These are phyloP conservation scores for Drosophila bifasciata DNA, from an alignment of 1,140 invertebrate genomes.

Conservation along the genomic window DNA sequence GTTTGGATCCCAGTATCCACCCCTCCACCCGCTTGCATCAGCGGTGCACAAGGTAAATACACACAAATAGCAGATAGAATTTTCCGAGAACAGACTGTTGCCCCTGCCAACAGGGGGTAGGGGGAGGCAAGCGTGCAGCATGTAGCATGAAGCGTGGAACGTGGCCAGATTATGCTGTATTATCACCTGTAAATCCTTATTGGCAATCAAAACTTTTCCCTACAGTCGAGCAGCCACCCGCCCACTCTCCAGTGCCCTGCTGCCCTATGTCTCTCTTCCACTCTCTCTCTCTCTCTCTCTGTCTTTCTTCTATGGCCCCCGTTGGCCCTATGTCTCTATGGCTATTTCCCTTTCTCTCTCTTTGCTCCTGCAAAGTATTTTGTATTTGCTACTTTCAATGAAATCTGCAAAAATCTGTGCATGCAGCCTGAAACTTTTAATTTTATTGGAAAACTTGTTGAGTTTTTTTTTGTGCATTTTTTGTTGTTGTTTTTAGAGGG, in stretches of 20 bases:
- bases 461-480: conserved; percentile 35
- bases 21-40: conserved; percentile 25
- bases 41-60: conserved; percentile 54
- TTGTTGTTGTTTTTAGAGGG: too few species aligned
- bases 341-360: conserved; percentile 13
- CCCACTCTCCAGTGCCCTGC: conserved; percentile 3
- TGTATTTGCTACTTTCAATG: conserved; percentile 79
- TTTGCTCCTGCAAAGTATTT: too few species aligned
- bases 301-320: not conserved
- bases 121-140: not conserved
- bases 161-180: conserved; percentile 80
- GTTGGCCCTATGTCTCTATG: not conserved
- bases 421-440: conserved; percentile 77
- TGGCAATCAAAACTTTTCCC: conserved; percentile 79
- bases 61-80: conserved; percentile 53
- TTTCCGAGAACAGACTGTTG: conserved; percentile 44
- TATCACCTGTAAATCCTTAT: conserved; percentile 83
- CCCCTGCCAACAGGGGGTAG: conserved; percentile 35
- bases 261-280: not conserved
- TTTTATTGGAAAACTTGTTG: conserved; percentile 80
- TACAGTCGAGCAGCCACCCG: conserved; percentile 5
- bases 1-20: conserved; percentile 49
- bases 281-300: too few species aligned
- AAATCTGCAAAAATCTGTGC: conserved; percentile 66
- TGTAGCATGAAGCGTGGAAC: conserved; percentile 39